These are phyloP conservation scores for Miniopterus natalensis DNA, from an alignment of 2,113 vertebrate species.

Conservation along the genomic window DNA sequence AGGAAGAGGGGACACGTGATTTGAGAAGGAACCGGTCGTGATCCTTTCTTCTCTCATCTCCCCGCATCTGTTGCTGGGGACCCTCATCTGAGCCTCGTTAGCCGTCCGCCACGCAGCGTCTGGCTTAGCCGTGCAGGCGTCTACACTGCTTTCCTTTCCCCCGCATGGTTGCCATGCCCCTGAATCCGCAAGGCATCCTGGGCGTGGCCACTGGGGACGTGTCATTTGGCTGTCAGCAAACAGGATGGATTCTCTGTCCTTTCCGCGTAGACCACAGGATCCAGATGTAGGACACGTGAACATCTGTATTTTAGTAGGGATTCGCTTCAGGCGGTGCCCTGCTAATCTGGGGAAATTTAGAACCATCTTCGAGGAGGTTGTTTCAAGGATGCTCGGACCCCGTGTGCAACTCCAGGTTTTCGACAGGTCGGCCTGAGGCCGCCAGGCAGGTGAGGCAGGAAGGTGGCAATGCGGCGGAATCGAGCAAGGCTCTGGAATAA, in stretches of 20 bases:
- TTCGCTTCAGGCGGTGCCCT: neutral
- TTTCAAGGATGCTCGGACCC: neutral
- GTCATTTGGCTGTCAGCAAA: neutral
- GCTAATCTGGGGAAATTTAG: neutral
- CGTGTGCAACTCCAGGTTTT: neutral
- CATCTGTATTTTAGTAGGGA: neutral
- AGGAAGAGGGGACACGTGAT: constrained; percentile 73
- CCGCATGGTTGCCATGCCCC: neutral
- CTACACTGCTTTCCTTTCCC: neutral
- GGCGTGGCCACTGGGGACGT: neutral
- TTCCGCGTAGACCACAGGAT: neutral
- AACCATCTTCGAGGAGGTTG: neutral
- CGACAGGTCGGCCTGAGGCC: neutral
- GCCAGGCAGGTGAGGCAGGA: neutral
- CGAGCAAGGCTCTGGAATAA: neutral
- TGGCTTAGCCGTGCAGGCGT: neutral
- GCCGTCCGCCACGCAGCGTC: neutral
- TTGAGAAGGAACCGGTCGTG: constrained; percentile 63
- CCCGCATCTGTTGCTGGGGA: constrained; percentile 49
- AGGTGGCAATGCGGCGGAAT: neutral
- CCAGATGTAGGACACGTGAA: neutral
- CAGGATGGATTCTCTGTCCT: neutral
- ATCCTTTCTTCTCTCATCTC: constrained; percentile 78
- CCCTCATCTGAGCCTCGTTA: constrained; percentile 71
- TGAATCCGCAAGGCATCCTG: neutral